Evolutionary conservation across 2,888 invertebrate genomes (phyloP), one percentile per base, ranked within the genome.

Genomic region (Aphodius granarius): DNA sequence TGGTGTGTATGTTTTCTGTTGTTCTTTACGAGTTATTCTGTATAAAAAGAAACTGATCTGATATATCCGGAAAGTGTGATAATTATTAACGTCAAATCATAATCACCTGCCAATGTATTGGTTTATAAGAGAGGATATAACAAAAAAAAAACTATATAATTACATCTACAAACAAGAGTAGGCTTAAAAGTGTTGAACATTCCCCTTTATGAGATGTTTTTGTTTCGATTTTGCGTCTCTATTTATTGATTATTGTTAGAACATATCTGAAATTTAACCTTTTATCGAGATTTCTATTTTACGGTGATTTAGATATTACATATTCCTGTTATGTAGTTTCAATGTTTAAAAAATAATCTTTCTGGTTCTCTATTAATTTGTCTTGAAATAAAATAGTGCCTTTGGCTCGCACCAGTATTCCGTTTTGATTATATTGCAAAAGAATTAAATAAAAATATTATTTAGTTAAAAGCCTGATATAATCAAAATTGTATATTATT

Each of bases 51-150:
- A 43, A 43, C 13, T 43, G 43, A 43, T 43, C 43, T 43, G 43
- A 65, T 76, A 73, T 73, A 73, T 76, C 76, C 76, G 73, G 71
- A 70, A 76, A 73, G 76, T 76, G 79, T 79, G 79, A 79, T 79
- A 79, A 79, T 76, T 77, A 78, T 78, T 79, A 78, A 79, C 78
- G 78, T 79, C 75, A 78, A 77, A 43, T 78, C 79, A 79, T 79
- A 79, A 79, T 76, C 76, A 76, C 76, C 76, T 76, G 76, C 76
- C 76, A 76, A 73, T 76, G 76, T 76, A 73, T 66, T 43, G 43
- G 43, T 43, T 13, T 43, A 43, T 43, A 3, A 43, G 43, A 43
- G 43, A 13, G 13, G 6, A 72, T 72, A 72, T 63, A 72, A 62
- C 20, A 72, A 18, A 72, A 23, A 72, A 72, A 15, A 62, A 72